Percentiles rank a stretch among this genome's conserved stretches.
These are phyloP conservation scores for Anadara kagoshimensis DNA, from an alignment of 1,140 invertebrate genomes.

Conservation along the genomic window DNA sequence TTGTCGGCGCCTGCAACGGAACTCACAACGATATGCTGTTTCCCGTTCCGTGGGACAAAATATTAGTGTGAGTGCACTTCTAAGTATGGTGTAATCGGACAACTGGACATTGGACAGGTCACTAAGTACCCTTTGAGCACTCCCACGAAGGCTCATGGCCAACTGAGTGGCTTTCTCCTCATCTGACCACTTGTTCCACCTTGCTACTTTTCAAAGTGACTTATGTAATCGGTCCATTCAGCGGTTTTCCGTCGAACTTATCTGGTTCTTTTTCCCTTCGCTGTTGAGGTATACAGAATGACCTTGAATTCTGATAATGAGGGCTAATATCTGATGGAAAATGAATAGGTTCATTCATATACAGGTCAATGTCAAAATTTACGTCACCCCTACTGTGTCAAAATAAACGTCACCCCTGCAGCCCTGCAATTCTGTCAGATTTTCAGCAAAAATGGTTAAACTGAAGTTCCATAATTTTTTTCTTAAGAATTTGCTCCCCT, in stretches of 20 bases:
- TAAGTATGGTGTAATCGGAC: background rate
- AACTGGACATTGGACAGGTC: conserved; percentile 7
- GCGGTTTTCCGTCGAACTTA: background rate
- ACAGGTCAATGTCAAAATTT: too few relatives aligned
- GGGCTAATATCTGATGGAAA: too few relatives aligned
- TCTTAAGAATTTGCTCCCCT: too few relatives aligned
- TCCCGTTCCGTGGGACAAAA: conserved; percentile 33
- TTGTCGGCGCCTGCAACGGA: conserved; percentile 9
- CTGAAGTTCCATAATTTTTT: too few relatives aligned
- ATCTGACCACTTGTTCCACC: conserved; percentile 26
- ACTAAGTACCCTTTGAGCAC: conserved; percentile 21
- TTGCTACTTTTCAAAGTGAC: conserved; percentile 22
- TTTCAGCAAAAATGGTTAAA: too few relatives aligned
- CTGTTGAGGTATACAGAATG: too few relatives aligned
- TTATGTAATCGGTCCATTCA: conserved; percentile 18
- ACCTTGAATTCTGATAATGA: too few relatives aligned
- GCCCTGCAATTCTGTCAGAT: too few relatives aligned
- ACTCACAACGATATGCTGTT: conserved; percentile 33
- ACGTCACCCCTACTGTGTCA: too few relatives aligned
- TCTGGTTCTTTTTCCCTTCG: conserved; percentile 7
- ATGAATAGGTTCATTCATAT: too few relatives aligned
- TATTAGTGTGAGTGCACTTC: conserved; percentile 3
- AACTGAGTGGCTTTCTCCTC: conserved; percentile 12
- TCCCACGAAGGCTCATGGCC: background rate
- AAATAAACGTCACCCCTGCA: too few relatives aligned